These are phyloP conservation scores for Elmis aenea DNA, from an alignment of 2,888 invertebrate genomes.

Conservation along the genomic window DNA sequence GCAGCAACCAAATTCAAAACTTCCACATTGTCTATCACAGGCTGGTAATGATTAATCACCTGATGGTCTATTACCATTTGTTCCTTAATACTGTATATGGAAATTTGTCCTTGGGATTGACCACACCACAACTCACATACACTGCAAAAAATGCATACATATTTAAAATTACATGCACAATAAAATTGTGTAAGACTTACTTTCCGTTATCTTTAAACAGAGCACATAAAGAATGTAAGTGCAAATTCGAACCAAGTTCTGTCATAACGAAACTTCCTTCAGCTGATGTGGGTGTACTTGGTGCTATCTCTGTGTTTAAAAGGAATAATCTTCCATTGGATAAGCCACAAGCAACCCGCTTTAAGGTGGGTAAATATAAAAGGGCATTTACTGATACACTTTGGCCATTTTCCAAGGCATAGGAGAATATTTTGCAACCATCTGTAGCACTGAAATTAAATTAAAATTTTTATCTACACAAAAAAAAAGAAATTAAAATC, in stretches of 20 bases:
- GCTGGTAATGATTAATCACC: constrained; percentile 58
- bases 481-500: constrained; percentile 17
- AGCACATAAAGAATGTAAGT: constrained; percentile 64
- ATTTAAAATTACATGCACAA: no score
- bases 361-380: constrained; percentile 59
- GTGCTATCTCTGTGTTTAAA: constrained; percentile 59
- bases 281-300: constrained; percentile 56
- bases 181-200: constrained; percentile 29
- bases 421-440: constrained; percentile 57
- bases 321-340: constrained; percentile 74
- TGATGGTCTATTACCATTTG: constrained; percentile 72
- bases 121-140: constrained; percentile 83
- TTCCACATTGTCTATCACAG: constrained; percentile 56
- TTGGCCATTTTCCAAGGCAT: constrained; percentile 63
- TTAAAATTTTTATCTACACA: no score
- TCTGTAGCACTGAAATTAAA: constrained; percentile 47
- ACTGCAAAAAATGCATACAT: constrained; percentile 38
- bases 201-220: constrained; percentile 46
- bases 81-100: constrained; percentile 68
- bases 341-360: constrained; percentile 76
- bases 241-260: constrained; percentile 66
- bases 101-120: constrained; percentile 72
- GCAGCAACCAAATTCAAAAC: constrained; percentile 66
- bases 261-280: constrained; percentile 76
- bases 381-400: constrained; percentile 64